Evolutionary conservation across 2,113 vertebrate genomes (phyloP).

Genomic region (Panthera uncia): DNA sequence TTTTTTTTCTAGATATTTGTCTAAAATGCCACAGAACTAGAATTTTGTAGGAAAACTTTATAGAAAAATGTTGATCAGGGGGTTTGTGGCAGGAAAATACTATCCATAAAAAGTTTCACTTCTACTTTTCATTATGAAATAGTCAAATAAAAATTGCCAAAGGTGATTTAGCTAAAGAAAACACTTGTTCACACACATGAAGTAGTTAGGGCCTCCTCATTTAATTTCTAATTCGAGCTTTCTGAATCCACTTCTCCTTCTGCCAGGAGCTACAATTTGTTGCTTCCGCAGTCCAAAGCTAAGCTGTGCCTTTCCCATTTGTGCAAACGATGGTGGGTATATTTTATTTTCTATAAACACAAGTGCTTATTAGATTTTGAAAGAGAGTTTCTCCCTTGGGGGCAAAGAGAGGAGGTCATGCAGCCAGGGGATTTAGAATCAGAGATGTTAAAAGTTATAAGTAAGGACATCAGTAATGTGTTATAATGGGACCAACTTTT

Average conservation of each 20-base stretch:
- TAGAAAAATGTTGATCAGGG: not conserved
- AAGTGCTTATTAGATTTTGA: conserved; percentile 1
- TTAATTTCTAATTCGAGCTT: not conserved
- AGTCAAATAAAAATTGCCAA: not conserved
- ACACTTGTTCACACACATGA: not conserved
- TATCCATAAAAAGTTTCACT: not conserved
- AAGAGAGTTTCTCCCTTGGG: not conserved
- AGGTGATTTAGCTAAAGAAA: conserved; percentile 33
- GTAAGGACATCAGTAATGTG: not conserved
- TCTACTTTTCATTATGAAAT: conserved; percentile 17
- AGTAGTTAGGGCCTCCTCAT: not conserved
- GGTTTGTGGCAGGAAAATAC: not conserved
- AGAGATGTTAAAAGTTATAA: not conserved
- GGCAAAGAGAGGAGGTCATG: not conserved
- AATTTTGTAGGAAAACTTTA: conserved; percentile 16
- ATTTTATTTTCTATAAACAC: conserved; percentile 24
- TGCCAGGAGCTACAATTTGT: not conserved
- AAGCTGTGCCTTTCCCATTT: conserved; percentile 5
- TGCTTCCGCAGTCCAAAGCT: not conserved
- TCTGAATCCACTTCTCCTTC: not conserved
- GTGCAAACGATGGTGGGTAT: not conserved
- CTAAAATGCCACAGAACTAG: conserved; percentile 24
- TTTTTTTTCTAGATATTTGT: not conserved
- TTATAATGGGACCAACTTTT: not conserved
- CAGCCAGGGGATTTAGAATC: not conserved